Percentiles rank a stretch among this genome's conserved stretches.
Conservation (phyloP, 2,888 invertebrate species). For the Acanthosepion pharaonis region DNA sequence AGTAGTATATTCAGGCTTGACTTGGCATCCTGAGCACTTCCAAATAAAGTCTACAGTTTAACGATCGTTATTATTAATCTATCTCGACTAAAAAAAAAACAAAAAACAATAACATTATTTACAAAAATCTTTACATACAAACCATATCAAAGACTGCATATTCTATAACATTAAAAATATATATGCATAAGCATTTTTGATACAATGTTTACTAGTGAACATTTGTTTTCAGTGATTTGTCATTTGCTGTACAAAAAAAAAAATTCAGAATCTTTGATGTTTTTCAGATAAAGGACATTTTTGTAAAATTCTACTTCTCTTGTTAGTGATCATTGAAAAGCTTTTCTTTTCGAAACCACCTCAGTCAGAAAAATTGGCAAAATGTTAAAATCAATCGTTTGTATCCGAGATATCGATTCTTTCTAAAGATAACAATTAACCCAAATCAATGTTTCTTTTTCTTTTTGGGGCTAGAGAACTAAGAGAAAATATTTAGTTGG, state of each 20-base stretch:
- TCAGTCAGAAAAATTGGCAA: constrained; percentile 24
- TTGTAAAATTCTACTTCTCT: not conserved
- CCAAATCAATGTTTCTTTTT: not conserved
- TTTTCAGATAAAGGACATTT: constrained; percentile 22
- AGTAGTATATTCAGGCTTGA: constrained; percentile 21
- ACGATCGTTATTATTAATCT: not conserved
- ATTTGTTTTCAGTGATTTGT: not conserved
- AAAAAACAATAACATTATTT: not conserved
- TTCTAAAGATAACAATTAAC: not conserved
- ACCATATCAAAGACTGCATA: constrained; percentile 7
- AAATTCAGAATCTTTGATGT: not conserved
- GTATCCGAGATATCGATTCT: not conserved
- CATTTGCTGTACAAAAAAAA: constrained; percentile 24
- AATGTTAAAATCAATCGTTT: constrained; percentile 21
- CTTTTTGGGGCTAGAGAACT: not conserved
- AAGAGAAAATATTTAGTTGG: not conserved
- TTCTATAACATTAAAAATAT: not conserved
- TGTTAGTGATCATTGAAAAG: constrained; percentile 8
- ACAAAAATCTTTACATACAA: not conserved
- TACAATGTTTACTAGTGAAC: constrained; percentile 33
- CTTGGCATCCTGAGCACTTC: not conserved
- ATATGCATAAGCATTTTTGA: not conserved
- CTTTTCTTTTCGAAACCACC: not conserved
- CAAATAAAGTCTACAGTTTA: not conserved
- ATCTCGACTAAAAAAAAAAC: not conserved